Base-by-base conservation (phyloP, 2,888 invertebrate species). In the Rhabditophanes sp. region DNA sequence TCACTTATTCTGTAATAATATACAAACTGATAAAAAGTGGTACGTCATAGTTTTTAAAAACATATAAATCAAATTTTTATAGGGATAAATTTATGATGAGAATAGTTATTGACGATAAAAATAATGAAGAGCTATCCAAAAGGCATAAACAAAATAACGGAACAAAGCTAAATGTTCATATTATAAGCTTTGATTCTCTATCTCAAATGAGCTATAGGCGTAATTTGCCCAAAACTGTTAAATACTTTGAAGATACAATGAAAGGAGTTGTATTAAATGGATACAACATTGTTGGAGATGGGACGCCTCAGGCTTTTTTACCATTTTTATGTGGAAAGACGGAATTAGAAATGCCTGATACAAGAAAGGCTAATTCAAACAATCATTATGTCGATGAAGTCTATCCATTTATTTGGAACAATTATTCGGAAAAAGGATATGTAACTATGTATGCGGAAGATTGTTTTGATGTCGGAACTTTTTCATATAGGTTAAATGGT, bases 401-500 rank as follows among this genome's bases (percentile, higher is more conserved):
- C 6, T 67, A 67, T 47, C 69, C 69, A 6, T 70, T 69, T 58
- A 62, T 70, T 12, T 71, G 70, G 70, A 46, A 42, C 11, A 56
- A 65, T 29, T 60, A 49, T 30, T 51, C 56, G 12, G 48, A 62
- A 4, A 47, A 48, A 4, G 70, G 71, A 3, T 71, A 70, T 44
- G 65, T 64, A 17, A 80, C 82, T 2, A 79, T 78, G 0, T 88
- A 79, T 65, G 78, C 79, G 53, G 88, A 90, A 64, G 88, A 90
- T 63, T 75, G 77, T 11, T 30, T 19, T 4, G 11, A 33, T 33
- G 22, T 22, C 49, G 51, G 57, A 0, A 83, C 82, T 0, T 90
- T 87, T 64, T 82, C 82, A 2, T 83, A 82, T 66, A 74, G 88
- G 6, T 73, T 87, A 62, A 79, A 79, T 48, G 88, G 88, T 0